Base-by-base conservation (phyloP, 2,888 invertebrate genomes). In the Heliconius cydno region DNA sequence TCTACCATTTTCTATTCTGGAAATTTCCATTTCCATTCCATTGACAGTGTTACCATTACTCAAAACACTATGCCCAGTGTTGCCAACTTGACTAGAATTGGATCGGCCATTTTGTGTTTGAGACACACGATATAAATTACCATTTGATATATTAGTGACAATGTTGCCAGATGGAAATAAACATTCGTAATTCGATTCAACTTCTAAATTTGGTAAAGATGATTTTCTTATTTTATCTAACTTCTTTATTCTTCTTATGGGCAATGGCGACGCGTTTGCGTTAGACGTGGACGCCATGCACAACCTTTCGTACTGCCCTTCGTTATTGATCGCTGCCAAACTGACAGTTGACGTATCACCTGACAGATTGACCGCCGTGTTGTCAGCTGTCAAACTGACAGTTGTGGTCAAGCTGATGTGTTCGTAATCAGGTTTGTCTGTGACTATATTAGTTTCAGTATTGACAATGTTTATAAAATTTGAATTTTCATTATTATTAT, bases 341-440 rank as follows among this genome's bases (percentile, higher is more conserved):
- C 94, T 6, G 92, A 92, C 80, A 93, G 70, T 15, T 25, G 82
- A 25, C 83, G 93, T 94, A 12, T 95, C 78, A 57, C 77, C 84
- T 79, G 84, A 84, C 83, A 83, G 70, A 38, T 85, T 88, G 81
- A 87, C 88, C 1, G 84, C 80, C 65, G 84, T 13, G 22, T 46
- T 78, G 67, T 77, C 79, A 19, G 75, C 75, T 63, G 81, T 81
- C 74, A 82, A 85, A 3, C 89, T 93, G 81, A 94, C 92, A 46
- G 94, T 93, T 0, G 94, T 95, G 2, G 93, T 92, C 79, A 94
- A 82, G 84, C 94, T 94, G 2, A 95, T 77, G 63, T 95, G 95
- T 0, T 95, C 95, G 76, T 95, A 95, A 0, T 93, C 92, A 0
- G 90, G 86, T 9, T 91, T 89, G 0, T 85, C 75, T 75, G 93